Percentiles rank a stretch among this genome's conserved stretches.
Evolutionary conservation across 2,113 vertebrate species (phyloP).

Genomic region (Caracal caracal): DNA sequence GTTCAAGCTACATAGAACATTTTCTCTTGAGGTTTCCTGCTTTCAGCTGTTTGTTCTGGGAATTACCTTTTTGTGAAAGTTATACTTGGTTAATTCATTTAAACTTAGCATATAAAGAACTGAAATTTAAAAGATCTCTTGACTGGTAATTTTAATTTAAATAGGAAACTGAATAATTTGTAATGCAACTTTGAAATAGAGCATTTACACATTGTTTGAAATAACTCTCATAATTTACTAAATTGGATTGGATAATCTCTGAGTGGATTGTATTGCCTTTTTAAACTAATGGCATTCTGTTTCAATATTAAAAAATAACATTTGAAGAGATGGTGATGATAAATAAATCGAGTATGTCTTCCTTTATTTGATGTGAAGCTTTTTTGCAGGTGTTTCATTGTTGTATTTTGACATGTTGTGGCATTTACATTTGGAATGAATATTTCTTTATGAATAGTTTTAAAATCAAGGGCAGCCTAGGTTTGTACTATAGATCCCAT

Average conservation of each 20-base stretch:
- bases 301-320: slow-evolving; percentile 41
- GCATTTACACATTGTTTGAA: slow-evolving; percentile 43
- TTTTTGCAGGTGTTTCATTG: slow-evolving; percentile 54
- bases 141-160: slow-evolving; percentile 46
- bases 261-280: slow-evolving; percentile 44
- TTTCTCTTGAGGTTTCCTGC: not conserved
- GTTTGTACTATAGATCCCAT: not conserved
- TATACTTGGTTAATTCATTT: slow-evolving; percentile 49
- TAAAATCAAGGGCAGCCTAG: slow-evolving; percentile 43
- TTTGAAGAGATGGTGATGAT: slow-evolving; percentile 35
- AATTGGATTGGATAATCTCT: slow-evolving; percentile 10
- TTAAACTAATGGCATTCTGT: slow-evolving; percentile 42
- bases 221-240: not conserved
- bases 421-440: slow-evolving; percentile 39
- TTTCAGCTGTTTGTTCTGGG: slow-evolving; percentile 28
- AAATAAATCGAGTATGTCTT: slow-evolving; percentile 27
- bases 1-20: not conserved
- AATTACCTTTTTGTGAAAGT: slow-evolving; percentile 50
- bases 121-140: slow-evolving; percentile 33
- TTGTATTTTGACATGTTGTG: slow-evolving; percentile 50
- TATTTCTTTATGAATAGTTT: slow-evolving; percentile 53
- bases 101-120: slow-evolving; percentile 45
- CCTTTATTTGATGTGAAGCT: not conserved
- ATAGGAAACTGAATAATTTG: slow-evolving; percentile 4
- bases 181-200: slow-evolving; percentile 28